Base-by-base conservation (phyloP, 2,888 invertebrate genomes). In the Nomada flava region DNA sequence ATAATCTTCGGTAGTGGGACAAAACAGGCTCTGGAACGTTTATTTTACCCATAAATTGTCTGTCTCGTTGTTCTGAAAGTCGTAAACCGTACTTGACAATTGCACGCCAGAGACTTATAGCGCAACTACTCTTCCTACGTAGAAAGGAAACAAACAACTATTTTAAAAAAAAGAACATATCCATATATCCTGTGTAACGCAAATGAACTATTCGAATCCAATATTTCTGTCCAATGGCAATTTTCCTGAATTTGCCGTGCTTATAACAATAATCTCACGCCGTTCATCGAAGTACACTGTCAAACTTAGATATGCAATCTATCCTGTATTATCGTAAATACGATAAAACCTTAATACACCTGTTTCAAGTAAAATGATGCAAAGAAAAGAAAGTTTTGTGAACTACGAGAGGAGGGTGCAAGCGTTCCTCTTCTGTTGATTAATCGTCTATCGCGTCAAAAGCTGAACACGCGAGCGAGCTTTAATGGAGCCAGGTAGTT, bases 391-490 rank as follows among this genome's bases (percentile, higher is more conserved):
- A 23, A 62, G 36, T 11, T 44, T n/a, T 15, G 44, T 1, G 5
- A 20, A 20, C 4, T 18, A n/a, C 53, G 53, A 29, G 52, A 52
- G 15, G 23, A 59, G 60, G n/a, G 15, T 36, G 53, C 10, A 20
- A 67, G 63, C 55, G 60, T 69, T 60, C 36, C 63, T 15, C 62
- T 68, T 68, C 55, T 64, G 64, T 47, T 71, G 72, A 87, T 83
- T 63, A 85, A 87, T 84, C 62, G 53, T 52, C 63, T 44, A 42
- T 47, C 50, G 52, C 52, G 71, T 82, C 68, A 53, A 78, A 64
- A 65, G 67, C 59, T 67, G 65, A 68, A 71, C 67, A 65, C 68
- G 68, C 69, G 63, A 57, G 26, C 64, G 57, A 53, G 55, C 68
- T 71, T 74, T 62, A 69, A 82, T 72, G 73, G 65, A 84, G 72